A percentile compares a stretch with the other conserved stretches of the same genome.
These are phyloP conservation scores for Macrostomum lignano DNA, from an alignment of 1,140 invertebrate species.

Conservation along the genomic window DNA sequence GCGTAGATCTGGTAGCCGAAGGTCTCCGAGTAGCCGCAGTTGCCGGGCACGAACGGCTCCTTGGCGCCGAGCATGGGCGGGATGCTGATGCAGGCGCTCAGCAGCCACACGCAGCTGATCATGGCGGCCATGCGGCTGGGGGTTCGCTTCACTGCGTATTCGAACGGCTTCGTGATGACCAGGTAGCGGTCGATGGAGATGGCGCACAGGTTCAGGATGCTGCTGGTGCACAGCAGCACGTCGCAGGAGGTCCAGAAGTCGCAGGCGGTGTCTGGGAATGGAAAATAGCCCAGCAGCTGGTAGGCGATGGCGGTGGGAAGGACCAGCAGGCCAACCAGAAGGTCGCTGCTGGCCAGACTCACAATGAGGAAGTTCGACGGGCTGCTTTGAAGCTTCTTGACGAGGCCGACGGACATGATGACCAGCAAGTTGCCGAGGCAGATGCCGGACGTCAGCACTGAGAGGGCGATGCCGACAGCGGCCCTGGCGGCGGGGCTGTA, in stretches of 20 bases:
- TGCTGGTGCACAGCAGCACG: slow-evolving; percentile 26
- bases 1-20: slow-evolving; percentile 19
- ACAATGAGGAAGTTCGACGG: slow-evolving; percentile 85
- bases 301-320: slow-evolving; percentile 23
- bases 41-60: slow-evolving; percentile 31
- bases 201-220: slow-evolving; percentile 27
- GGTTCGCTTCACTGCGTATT: slow-evolving; percentile 14
- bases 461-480: no score
- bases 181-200: slow-evolving; percentile 29
- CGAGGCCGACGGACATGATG: slow-evolving; percentile 29
- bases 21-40: slow-evolving; percentile 14
- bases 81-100: background rate
- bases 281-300: slow-evolving; percentile 17
- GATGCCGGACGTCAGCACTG: no score
- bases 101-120: background rate
- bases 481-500: no score
- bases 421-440: slow-evolving; percentile 30
- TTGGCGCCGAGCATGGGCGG: background rate
- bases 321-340: slow-evolving; percentile 23
- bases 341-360: slow-evolving; percentile 40
- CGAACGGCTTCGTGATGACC: slow-evolving; percentile 25
- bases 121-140: slow-evolving; percentile 2
- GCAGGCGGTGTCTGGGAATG: slow-evolving; percentile 22
- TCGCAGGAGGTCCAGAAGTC: slow-evolving; percentile 28
- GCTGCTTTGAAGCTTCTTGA: slow-evolving; percentile 28